Evolutionary conservation across 2,888 invertebrate genomes (phyloP), one percentile per base, ranked within the genome.

Genomic region (Gymnocheta viridis): DNA sequence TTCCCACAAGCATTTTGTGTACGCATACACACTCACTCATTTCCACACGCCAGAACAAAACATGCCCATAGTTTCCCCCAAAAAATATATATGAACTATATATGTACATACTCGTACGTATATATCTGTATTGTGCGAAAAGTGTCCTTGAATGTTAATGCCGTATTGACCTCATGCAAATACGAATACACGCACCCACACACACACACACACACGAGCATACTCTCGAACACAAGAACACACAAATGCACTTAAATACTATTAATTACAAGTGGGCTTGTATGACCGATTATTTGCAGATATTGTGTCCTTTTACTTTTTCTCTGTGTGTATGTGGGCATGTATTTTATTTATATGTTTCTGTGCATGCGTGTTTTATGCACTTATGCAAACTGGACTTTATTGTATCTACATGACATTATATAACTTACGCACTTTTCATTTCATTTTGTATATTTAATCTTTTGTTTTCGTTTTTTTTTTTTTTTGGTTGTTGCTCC

Each of bases 141-240:
- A 83, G 56, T 74, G 84, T 84, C 84, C 84, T 84, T 84, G 84
- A 84, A 81, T 73, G 56, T 84, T 77, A 84, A 78, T 84, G 56
- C 81, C 62, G 47, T 73, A 84, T 77, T 84, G 84, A 84, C 84
- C 84, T 56, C 77, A 78, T 29, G 49, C 54, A 78, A 73, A 81
- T 56, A 76, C 0, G 6, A 38, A 69, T 35, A 62, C 14, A 56
- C 17, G 32, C 9, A 58, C 35, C 58, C 66, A 82, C 69, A 67
- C 29, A 54, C 64, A 62, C 44, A 17, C 62, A 41, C 56, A 82
- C 69, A 66, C 41, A 62, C 29, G 47, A 1, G 56, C 35, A 54
- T n/a, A 17, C 41, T 60, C n/a, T 54, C 22, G 7, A 24, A 66
- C 64, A 47, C 29, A 66, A 32, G 29, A 19, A 62, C 44, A 77